Conservation (phyloP, 2,888 invertebrate genomes). For the Drosophila birchii region DNA sequence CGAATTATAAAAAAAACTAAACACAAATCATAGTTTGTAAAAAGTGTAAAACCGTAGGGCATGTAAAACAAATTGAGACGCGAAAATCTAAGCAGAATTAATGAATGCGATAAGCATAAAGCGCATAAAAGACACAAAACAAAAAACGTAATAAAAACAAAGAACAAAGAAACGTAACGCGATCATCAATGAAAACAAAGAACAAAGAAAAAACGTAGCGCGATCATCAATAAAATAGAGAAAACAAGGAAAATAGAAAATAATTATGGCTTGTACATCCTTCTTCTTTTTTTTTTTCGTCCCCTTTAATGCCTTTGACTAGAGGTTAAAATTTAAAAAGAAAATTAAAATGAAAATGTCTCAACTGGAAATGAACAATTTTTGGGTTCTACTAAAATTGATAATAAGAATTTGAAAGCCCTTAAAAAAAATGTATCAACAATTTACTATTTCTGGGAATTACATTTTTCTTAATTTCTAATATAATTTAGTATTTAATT, state of each 20-base stretch:
- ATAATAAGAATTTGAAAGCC: not conserved
- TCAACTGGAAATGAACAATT: not conserved
- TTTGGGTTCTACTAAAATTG: not conserved
- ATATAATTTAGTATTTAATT: not conserved
- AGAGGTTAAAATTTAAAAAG: too few relatives aligned
- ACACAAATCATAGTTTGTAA: conserved; percentile 55
- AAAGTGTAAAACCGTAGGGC: conserved; percentile 47
- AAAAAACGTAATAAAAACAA: conserved; percentile 1
- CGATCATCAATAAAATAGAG: not conserved
- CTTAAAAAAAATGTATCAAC: too few relatives aligned
- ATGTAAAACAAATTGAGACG: conserved; percentile 32
- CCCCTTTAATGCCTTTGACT: conserved; percentile 6
- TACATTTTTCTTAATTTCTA: not conserved
- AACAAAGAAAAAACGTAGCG: conserved; percentile 3
- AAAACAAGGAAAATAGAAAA: too few relatives aligned
- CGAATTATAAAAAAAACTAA: conserved; percentile 50
- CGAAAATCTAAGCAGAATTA: conserved; percentile 6
- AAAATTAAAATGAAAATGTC: too few relatives aligned
- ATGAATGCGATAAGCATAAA: not conserved
- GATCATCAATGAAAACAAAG: not conserved
- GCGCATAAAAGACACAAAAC: not conserved
- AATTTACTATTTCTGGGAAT: not conserved
- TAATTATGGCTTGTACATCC: conserved; percentile 16
- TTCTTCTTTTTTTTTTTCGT: not conserved
- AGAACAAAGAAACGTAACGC: conserved; percentile 1